Evolutionary conservation across 2,888 invertebrate species (phyloP).

Genomic region (Drosophila incognita): DNA sequence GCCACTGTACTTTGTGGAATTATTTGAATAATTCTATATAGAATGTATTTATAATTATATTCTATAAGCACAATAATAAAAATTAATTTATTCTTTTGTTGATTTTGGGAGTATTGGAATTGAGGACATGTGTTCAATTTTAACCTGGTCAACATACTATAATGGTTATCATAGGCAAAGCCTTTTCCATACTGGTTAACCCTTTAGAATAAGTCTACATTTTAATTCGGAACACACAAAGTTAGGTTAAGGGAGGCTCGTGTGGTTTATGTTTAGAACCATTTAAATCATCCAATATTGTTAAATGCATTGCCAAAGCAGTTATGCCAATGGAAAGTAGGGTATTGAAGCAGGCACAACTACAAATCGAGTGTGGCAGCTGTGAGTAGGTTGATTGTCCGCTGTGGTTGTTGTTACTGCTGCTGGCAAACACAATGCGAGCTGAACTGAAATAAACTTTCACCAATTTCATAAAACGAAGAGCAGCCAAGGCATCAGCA

Average conservation of each 20-base stretch:
- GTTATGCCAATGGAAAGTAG: constrained; percentile 9
- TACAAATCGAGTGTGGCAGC: constrained; percentile 30
- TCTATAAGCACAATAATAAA: neutral
- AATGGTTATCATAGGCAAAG: neutral
- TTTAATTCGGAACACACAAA: neutral
- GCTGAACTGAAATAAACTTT: constrained; percentile 74
- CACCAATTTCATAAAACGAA: constrained; percentile 76
- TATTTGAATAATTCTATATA: neutral
- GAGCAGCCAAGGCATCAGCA: constrained; percentile 36
- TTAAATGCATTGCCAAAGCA: neutral
- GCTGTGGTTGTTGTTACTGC: constrained; percentile 42
- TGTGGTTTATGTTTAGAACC: neutral
- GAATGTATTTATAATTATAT: neutral
- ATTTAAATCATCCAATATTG: neutral
- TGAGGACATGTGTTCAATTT: neutral
- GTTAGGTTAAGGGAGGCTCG: neutral
- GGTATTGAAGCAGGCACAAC: constrained; percentile 30
- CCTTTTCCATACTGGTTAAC: neutral
- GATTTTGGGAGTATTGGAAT: neutral
- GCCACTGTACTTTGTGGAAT: neutral
- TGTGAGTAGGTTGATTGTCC: constrained; percentile 61
- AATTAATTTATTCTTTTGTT: neutral
- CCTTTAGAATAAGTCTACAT: neutral
- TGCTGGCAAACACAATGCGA: constrained; percentile 69
- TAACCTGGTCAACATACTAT: neutral